Evolutionary conservation across 2,888 invertebrate species (phyloP).

Genomic region (Drosophila longiperda): DNA sequence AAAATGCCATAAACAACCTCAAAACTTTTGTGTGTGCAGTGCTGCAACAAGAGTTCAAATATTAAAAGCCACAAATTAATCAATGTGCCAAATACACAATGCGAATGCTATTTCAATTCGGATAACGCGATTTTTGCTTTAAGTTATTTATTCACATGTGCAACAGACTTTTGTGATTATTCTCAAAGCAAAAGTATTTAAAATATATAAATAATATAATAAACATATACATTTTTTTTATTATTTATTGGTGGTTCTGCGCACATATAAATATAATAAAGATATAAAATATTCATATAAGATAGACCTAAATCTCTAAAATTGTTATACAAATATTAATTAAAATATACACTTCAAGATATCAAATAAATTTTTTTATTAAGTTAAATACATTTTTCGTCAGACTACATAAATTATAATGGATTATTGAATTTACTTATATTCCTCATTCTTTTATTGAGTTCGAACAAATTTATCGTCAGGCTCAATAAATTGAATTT

Average conservation of each 20-base stretch:
- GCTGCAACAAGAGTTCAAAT: slow-evolving; percentile 6
- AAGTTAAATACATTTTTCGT: background rate
- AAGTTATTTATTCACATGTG: background rate
- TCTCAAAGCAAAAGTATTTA: background rate
- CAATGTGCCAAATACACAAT: slow-evolving; percentile 11
- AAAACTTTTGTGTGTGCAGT: slow-evolving; percentile 22
- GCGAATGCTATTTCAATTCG: background rate
- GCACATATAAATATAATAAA: too few relatives aligned
- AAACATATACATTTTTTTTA: too few relatives aligned
- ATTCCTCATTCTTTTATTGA: background rate
- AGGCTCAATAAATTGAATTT: background rate
- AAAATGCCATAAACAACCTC: slow-evolving; percentile 39
- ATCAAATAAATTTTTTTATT: background rate
- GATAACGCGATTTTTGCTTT: background rate
- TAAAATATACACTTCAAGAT: background rate
- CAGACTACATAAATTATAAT: background rate
- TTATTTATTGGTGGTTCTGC: too few relatives aligned
- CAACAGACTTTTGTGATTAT: background rate
- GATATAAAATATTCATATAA: too few relatives aligned
- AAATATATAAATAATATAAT: background rate
- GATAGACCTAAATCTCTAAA: background rate
- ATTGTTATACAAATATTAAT: background rate
- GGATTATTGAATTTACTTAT: background rate
- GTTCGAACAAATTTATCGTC: background rate
- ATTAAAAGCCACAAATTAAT: slow-evolving; percentile 41